These are phyloP conservation scores for Drosophila insularis DNA, from an alignment of 1,140 invertebrate species.

Conservation along the genomic window DNA sequence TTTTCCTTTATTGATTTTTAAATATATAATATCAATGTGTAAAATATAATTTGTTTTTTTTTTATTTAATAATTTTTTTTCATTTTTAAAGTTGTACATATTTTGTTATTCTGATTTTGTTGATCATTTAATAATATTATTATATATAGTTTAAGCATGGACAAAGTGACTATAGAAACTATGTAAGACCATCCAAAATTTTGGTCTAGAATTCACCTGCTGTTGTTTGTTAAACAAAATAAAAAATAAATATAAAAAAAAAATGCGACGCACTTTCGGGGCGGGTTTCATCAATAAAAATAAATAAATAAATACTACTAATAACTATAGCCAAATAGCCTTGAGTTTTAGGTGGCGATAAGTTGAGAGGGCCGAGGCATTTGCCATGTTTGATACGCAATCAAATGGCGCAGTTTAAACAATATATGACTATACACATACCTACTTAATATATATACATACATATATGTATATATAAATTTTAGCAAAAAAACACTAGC, in stretches of 20 bases:
- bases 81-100: too few species aligned
- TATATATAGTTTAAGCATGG: too few species aligned
- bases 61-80: too few species aligned
- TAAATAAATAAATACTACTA: slow-evolving; percentile 29
- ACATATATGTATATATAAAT: background rate
- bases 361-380: slow-evolving; percentile 32
- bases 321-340: slow-evolving; percentile 54
- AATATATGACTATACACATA: background rate
- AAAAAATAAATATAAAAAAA: background rate
- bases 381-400: slow-evolving; percentile 7
- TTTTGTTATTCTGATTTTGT: too few species aligned
- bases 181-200: background rate
- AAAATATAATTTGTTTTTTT: too few species aligned
- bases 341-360: slow-evolving; percentile 63
- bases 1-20: too few species aligned
- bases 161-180: too few species aligned
- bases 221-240: slow-evolving; percentile 39
- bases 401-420: slow-evolving; percentile 12
- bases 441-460: background rate
- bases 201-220: slow-evolving; percentile 31
- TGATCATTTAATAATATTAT: too few species aligned
- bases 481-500: background rate
- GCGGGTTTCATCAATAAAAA: slow-evolving; percentile 35
- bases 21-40: too few species aligned
- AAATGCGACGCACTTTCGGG: slow-evolving; percentile 61